These are phyloP conservation scores for Trinectes maculatus DNA, from an alignment of 2,113 vertebrate genomes.

Conservation along the genomic window DNA sequence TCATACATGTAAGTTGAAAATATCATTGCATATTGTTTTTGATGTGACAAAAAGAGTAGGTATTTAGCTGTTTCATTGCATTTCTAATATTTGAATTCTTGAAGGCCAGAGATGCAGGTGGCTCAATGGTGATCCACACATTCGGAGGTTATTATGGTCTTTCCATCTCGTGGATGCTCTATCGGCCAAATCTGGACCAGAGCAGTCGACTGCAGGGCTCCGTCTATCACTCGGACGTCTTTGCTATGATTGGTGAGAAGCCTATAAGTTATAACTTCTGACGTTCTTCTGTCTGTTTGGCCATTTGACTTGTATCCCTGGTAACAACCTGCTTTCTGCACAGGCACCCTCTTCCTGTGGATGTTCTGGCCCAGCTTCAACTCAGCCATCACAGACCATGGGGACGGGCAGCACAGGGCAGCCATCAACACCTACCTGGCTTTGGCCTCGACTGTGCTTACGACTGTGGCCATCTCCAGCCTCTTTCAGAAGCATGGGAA, in stretches of 20 bases:
- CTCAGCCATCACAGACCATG: slow-evolving; percentile 88
- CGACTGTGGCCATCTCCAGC: slow-evolving; percentile 90
- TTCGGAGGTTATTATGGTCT: slow-evolving; percentile 97
- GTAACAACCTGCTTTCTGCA: not conserved
- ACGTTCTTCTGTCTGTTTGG: not conserved
- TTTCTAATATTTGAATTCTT: too few species aligned
- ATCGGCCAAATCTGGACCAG: slow-evolving; percentile 88
- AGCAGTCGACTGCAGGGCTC: slow-evolving; percentile 87
- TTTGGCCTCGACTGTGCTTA: slow-evolving; percentile 90
- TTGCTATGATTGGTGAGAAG: slow-evolving; percentile 96
- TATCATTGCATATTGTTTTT: not conserved
- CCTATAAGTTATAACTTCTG: not conserved
- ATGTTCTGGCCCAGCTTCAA: slow-evolving; percentile 99
- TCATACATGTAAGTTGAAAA: slow-evolving; percentile 88
- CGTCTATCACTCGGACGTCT: slow-evolving; percentile 91
- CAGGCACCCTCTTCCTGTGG: slow-evolving; percentile 96
- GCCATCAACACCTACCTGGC: slow-evolving; percentile 96
- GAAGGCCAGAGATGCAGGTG: slow-evolving; percentile 94
- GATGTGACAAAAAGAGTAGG: too few species aligned
- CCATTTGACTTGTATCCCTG: not conserved
- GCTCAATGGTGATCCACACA: slow-evolving; percentile 97
- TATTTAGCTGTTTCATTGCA: not conserved
- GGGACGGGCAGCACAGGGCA: slow-evolving; percentile 93
- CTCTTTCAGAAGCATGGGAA: slow-evolving; percentile 90
- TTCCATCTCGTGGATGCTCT: slow-evolving; percentile 90